Conservation (phyloP, 2,113 vertebrate genomes). For the Prolemur simus region DNA sequence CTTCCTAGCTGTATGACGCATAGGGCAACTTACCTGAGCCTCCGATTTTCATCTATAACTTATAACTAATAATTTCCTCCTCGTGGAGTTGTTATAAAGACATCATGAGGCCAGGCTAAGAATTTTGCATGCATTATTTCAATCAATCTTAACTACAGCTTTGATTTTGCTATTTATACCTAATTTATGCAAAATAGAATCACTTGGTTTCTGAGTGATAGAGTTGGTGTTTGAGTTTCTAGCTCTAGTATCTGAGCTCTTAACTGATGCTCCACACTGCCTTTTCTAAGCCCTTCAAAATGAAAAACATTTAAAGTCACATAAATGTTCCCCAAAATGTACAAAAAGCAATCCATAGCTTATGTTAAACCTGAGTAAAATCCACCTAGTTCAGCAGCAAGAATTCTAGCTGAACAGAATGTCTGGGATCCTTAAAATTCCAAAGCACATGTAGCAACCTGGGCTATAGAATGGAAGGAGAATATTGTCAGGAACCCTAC, state of each 20-base stretch:
- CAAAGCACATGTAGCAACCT: neutral
- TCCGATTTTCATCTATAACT: neutral
- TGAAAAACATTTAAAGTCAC: constrained; percentile 4
- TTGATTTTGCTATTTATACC: neutral
- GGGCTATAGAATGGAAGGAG: neutral
- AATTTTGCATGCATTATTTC: neutral
- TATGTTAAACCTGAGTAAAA: neutral
- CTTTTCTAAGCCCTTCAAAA: neutral
- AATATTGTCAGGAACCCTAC: neutral
- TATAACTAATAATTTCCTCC: neutral
- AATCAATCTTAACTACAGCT: neutral
- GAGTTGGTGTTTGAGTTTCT: neutral
- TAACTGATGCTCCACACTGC: neutral
- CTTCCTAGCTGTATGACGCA: neutral
- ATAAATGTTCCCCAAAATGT: neutral
- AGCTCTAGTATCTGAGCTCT: neutral
- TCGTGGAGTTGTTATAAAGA: neutral
- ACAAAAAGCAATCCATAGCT: neutral
- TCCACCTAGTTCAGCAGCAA: neutral
- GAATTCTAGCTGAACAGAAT: neutral
- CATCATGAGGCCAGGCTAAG: neutral
- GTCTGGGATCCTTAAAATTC: neutral
- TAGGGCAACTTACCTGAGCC: neutral
- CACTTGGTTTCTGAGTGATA: neutral
- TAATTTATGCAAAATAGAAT: neutral